Evolutionary conservation across 1,140 invertebrate genomes (phyloP), one percentile per base, ranked within the genome.

Genomic region (Drosophila elegans): DNA sequence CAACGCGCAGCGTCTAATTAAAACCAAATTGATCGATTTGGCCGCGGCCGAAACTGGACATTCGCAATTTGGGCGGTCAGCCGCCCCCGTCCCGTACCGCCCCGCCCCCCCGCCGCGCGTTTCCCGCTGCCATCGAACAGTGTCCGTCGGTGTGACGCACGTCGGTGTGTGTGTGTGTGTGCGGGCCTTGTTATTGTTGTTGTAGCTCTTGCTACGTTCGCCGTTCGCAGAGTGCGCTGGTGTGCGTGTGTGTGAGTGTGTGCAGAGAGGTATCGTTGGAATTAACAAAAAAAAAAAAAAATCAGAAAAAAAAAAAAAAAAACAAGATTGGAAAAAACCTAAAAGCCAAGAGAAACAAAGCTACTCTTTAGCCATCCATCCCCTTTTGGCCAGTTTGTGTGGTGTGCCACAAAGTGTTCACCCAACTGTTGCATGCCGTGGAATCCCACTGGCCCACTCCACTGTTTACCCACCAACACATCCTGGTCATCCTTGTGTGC

Each of bases 231-330:
- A 3, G 41, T 57, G 16, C 45, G 27, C 36, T 66, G 27, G 64
- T 66, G 61, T 68, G 61, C 44, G 63, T 34, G 64, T 64, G 45
- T 29, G 45, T 29, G 67, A 45, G 59, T 75, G 36, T 74, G 72
- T 63, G 72, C 52, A 66, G 12, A 72, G 68, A 57, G 57, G 67
- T 66, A 75, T 66, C 62, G 73, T 66, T 63, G 63, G 74, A 75
- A 76, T 67, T 75, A 75, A 52, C 39, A 74, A 51, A 66, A 32
- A 72, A 72, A 51, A 45, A 41, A 39, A 27, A 34, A 41, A 63
- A 74, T 36, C 21, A 29, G 16, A 29, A 21, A 46, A 56, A 13
- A n/a, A n/a, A 32, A 32, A 38, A 54, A 62, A 46, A 63, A 45
- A 25, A 52, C 49, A 21, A 36, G 49, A 52, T 52, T 52, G 49